Base-by-base conservation (phyloP, 2,113 vertebrate species). In the Bothrops jararaca region DNA sequence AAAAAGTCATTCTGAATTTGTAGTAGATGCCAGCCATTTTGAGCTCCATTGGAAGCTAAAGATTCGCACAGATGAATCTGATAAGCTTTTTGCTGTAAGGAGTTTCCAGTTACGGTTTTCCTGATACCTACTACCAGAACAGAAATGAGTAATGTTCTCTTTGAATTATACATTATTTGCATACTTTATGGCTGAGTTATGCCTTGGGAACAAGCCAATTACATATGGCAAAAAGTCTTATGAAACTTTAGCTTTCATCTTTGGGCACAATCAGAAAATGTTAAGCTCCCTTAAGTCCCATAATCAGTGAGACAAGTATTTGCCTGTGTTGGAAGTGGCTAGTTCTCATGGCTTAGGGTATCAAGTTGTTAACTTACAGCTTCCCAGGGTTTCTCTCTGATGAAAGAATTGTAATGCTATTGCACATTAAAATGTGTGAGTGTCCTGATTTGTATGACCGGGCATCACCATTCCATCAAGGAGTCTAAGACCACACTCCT, bases 51-150 rank as follows among this genome's bases (percentile, higher is more conserved):
- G 23, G 60, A 42, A 22, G 24, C 89, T 88, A 34, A 87, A 53
- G 26, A 53, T n/a, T 93, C n/a, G 23, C 60, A n/a, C 8, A 92
- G 94, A 29, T 88, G 88, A 92, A 90, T 90, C 89, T 5, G 34
- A 15, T 53, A 64, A 58, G 48, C 20, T 52, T 45, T 60, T 86
- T 88, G 60, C 89, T 50, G 92, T 88, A 20, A 64, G 89, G 4
- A 94, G 42, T 50, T 20, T 90, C 90, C 86, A 92, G 50, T 60
- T 74, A 11, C 26, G 39, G 48, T 52, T 94, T 60, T 91, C 74
- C 90, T 91, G 12, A 34, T 93, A 22, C 64, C 53, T 86, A 26
- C 39, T n/a, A 89, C 60, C 18, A 80, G 93, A 87, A 89, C 64
- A 64, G 80, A 3, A 85, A 93, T 56, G 89, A 26, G 20, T 86